Percentiles rank a stretch among this genome's conserved stretches.
These are phyloP conservation scores for Sesia apiformis DNA, from an alignment of 2,888 invertebrate genomes.

Conservation along the genomic window DNA sequence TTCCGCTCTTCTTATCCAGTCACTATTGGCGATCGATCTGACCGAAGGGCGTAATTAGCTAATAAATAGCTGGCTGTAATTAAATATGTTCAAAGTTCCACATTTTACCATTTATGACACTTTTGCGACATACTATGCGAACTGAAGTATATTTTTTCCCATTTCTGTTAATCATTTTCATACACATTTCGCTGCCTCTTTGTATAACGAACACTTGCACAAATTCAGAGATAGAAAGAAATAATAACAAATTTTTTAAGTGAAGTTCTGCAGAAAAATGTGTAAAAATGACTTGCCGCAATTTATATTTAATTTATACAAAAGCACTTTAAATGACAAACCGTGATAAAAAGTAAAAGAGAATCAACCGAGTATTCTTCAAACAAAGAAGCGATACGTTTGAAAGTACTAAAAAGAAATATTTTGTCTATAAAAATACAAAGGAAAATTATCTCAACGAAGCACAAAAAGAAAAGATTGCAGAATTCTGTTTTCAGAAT, in stretches of 20 bases:
- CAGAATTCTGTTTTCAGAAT: conserved; percentile 3
- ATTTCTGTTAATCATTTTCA: too few species aligned
- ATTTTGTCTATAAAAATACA: conserved; percentile 1
- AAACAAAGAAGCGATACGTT: neutral
- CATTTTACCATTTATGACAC: too few species aligned
- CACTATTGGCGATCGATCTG: too few species aligned
- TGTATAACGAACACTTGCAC: too few species aligned
- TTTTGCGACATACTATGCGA: too few species aligned
- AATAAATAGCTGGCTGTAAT: too few species aligned
- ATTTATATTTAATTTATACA: neutral
- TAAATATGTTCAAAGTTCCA: too few species aligned
- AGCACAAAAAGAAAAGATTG: conserved; percentile 1
- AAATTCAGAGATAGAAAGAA: too few species aligned
- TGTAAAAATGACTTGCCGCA: neutral
- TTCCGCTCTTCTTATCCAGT: too few species aligned
- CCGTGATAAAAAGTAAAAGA: neutral
- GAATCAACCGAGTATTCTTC: neutral
- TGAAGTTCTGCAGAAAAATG: neutral
- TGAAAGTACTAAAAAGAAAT: neutral
- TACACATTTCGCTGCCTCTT: too few species aligned
- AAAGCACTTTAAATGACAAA: neutral
- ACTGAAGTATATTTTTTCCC: too few species aligned
- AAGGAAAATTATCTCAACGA: conserved; percentile 3
- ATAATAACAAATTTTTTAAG: neutral
- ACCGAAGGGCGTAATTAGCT: too few species aligned